These are phyloP conservation scores for Gerris lacustris DNA, from an alignment of 2,888 invertebrate genomes.

Conservation along the genomic window DNA sequence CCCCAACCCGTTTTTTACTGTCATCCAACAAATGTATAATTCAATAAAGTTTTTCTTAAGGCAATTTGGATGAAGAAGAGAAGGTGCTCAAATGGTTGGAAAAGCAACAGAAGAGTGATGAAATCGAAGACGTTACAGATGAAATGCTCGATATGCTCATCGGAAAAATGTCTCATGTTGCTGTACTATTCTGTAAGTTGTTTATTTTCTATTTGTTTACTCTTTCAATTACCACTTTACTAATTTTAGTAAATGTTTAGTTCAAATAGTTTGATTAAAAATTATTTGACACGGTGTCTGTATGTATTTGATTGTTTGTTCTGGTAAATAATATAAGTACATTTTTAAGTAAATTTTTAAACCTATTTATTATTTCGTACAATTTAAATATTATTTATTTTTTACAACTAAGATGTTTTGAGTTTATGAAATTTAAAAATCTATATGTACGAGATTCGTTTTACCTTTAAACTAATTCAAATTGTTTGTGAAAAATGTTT, in stretches of 20 bases:
- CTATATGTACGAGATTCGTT: too few species aligned
- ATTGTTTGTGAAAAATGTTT: too few species aligned
- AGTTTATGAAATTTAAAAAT: too few species aligned
- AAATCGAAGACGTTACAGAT: constrained; percentile 87
- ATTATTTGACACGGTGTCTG: neutral
- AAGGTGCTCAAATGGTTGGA: constrained; percentile 76
- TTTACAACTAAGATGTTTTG: too few species aligned
- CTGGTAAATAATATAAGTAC: too few species aligned
- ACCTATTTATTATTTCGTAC: too few species aligned
- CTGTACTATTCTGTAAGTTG: constrained; percentile 79
- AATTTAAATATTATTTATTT: too few species aligned
- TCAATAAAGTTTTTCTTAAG: constrained; percentile 30
- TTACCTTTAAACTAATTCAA: too few species aligned
- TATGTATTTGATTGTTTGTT: too few species aligned
- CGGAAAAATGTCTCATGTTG: constrained; percentile 75
- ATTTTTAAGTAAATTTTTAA: too few species aligned
- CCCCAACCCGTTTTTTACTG: too few species aligned
- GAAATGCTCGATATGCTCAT: constrained; percentile 86
- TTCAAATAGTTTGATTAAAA: neutral
- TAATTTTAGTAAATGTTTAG: neutral
- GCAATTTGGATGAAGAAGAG: constrained; percentile 75
- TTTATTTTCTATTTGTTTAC: neutral
- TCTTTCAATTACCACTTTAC: constrained; percentile 12
- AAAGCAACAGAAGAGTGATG: constrained; percentile 71
- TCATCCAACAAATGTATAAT: neutral